Percentiles rank a stretch among this genome's conserved stretches.
phyloP scores from a whole-genome alignment of 2,797 vertebrate genomes.

The Spatula clypeata region DNA sequence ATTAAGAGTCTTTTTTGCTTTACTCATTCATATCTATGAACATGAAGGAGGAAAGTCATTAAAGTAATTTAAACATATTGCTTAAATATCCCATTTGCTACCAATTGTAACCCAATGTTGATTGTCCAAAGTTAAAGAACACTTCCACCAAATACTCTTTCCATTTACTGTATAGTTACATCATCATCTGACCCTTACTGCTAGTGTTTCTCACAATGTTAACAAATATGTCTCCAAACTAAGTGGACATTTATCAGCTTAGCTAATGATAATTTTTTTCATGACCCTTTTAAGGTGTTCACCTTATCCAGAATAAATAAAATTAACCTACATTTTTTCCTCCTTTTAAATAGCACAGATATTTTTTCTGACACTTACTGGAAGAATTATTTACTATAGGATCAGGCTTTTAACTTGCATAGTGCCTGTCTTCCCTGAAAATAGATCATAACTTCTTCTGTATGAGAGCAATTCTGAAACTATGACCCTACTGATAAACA shows the following conservation, averaged over 20 bases:
- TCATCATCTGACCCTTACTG: neutral
- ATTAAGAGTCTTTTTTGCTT: constrained; percentile 14
- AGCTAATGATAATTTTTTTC: constrained; percentile 45
- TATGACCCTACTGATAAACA: neutral
- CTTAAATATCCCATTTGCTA: constrained; percentile 29
- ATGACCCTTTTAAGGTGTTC: constrained; percentile 64
- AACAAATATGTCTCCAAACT: constrained; percentile 9
- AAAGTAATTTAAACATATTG: constrained; percentile 17
- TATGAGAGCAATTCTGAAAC: constrained; percentile 54
- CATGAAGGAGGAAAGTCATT: constrained; percentile 17
- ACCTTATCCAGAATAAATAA: constrained; percentile 61
- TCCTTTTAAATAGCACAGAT: constrained; percentile 59
- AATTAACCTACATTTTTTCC: constrained; percentile 6
- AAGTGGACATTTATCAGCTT: constrained; percentile 34
- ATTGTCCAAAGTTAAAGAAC: constrained; percentile 6
- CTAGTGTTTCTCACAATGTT: constrained; percentile 7
- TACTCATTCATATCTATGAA: constrained; percentile 1
- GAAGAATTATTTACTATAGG: constrained; percentile 59
- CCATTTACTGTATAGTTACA: neutral
- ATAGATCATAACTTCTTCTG: constrained; percentile 58
- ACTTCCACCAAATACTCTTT: neutral
- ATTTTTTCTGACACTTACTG: constrained; percentile 46
- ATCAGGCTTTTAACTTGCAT: constrained; percentile 63
- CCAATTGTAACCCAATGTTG: neutral
- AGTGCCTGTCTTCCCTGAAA: constrained; percentile 45